Base-by-base conservation (phyloP, 64 coral and sea anemone species). In the Montipora capricornis region DNA sequence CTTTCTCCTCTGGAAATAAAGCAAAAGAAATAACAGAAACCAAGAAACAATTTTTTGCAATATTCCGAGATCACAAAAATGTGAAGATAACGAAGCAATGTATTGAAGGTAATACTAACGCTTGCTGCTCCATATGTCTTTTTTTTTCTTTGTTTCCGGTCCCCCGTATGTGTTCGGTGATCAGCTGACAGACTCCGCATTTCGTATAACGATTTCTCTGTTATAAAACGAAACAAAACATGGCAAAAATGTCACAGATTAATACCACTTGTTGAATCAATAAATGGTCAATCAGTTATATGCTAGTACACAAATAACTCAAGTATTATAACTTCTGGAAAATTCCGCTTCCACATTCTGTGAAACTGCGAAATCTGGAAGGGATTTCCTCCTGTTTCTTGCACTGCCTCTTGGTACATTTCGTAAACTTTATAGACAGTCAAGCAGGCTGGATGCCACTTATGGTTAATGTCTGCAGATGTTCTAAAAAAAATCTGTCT, bases 91-190 rank as follows among this genome's bases (percentile, higher is more conserved):
- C 52, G 10, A 55, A 73, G 69, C 8, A 73, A n/a, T 20, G 0
- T 37, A 37, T 49, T 1, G 0, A 74, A 7, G 51, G 49, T 5
- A 19, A 68, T 52, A 80, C 89, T 87, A 90, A 90, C 74, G 74
- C 88, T 57, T 95, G 88, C 9, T 95, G 91, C 7, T 95, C 93
- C 71, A 95, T 90, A 47, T 95, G 81, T 8, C 64, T 48, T 22
- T 95, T 81, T 20, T 90, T 87, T 15, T 90, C 80, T 86, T 90
- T 90, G 47, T 73, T 47, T 7, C 3, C 0, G 8, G 74, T 95
- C 0, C 44, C 60, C 4, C 82, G 20, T 4, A 91, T 90, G 20
- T 90, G 88, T 3, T 95, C 50, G 5, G 6, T 91, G 4, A 91
- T 90, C 0, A 91, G 52, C 1, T 91, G 49, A 66, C 93, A 95